Conservation (phyloP, 2,797 vertebrate genomes). For the Trematomus bernacchii region DNA sequence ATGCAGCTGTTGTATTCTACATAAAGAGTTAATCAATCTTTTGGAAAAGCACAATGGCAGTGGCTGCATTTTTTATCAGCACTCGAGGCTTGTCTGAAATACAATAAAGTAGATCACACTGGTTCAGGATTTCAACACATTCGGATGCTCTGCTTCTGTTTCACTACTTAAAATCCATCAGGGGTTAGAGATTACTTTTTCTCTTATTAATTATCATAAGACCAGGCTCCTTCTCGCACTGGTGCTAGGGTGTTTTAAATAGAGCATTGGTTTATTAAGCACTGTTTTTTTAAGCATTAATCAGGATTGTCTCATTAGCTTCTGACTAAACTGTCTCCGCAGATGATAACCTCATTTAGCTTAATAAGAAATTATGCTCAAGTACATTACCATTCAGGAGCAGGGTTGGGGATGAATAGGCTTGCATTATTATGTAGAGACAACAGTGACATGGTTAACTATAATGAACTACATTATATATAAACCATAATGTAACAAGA, state of each 20-base stretch:
- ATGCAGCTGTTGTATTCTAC: conserved; percentile 33
- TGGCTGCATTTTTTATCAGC: conserved; percentile 56
- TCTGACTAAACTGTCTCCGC: conserved; percentile 45
- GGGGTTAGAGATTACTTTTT: conserved; percentile 29
- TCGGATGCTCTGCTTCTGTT: conserved; percentile 44
- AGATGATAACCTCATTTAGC: conserved; percentile 62
- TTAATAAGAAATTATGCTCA: conserved; percentile 47
- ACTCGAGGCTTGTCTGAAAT: conserved; percentile 15
- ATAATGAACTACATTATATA: conserved; percentile 1
- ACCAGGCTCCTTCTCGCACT: conserved; percentile 15
- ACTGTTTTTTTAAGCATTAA: conserved; percentile 50
- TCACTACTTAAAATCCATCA: conserved; percentile 53
- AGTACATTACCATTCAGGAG: conserved; percentile 49
- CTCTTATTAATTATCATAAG: conserved; percentile 22
- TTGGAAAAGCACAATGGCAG: conserved; percentile 37
- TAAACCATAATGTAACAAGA: conserved; percentile 8
- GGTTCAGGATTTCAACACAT: conserved; percentile 46
- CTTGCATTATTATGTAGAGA: conserved; percentile 21
- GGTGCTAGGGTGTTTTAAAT: conserved; percentile 34
- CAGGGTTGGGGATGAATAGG: conserved; percentile 6
- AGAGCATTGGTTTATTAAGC: conserved; percentile 40
- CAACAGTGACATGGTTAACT: neutral
- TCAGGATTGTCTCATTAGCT: conserved; percentile 61
- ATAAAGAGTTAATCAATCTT: conserved; percentile 55
- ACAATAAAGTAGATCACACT: conserved; percentile 50